Conservation (phyloP, 2,797 vertebrate genomes). For the Merluccius polli region DNA sequence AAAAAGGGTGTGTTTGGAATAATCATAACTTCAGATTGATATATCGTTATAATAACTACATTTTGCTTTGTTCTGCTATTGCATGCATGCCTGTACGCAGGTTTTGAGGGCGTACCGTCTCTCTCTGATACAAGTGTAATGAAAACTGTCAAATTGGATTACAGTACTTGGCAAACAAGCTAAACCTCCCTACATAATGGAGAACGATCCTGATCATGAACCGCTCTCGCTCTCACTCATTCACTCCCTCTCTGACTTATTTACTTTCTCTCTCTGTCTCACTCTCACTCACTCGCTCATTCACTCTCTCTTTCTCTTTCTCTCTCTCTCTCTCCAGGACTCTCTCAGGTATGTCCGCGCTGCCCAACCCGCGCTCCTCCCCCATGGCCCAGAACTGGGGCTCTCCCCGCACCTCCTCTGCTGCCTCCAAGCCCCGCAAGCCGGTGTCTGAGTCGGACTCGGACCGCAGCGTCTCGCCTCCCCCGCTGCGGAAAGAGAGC, state of each 20-base stretch:
- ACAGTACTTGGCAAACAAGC: background rate
- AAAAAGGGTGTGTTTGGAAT: no score
- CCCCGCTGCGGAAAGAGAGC: conserved; percentile 45
- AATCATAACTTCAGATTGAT: no score
- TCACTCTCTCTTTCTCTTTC: background rate
- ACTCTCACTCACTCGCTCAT: background rate
- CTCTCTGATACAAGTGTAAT: background rate
- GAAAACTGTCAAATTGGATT: background rate
- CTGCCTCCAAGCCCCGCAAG: conserved; percentile 64
- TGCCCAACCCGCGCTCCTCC: conserved; percentile 69
- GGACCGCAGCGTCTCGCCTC: conserved; percentile 64
- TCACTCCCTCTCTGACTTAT: no score
- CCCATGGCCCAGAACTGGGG: conserved; percentile 51
- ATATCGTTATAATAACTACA: conserved; percentile 58
- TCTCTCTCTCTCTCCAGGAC: conserved; percentile 43
- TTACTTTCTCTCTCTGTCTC: no score
- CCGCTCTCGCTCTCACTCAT: no score
- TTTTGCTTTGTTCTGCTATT: conserved; percentile 47
- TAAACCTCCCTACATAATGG: background rate
- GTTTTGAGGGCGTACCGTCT: background rate
- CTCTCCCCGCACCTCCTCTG: conserved; percentile 49
- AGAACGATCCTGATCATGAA: background rate
- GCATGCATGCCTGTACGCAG: background rate
- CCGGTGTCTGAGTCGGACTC: conserved; percentile 76
- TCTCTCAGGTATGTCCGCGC: conserved; percentile 65